Evolutionary conservation across 2,888 invertebrate species (phyloP), one percentile per base, ranked within the genome.

Genomic region (Stenoptilia bipunctidactyla): DNA sequence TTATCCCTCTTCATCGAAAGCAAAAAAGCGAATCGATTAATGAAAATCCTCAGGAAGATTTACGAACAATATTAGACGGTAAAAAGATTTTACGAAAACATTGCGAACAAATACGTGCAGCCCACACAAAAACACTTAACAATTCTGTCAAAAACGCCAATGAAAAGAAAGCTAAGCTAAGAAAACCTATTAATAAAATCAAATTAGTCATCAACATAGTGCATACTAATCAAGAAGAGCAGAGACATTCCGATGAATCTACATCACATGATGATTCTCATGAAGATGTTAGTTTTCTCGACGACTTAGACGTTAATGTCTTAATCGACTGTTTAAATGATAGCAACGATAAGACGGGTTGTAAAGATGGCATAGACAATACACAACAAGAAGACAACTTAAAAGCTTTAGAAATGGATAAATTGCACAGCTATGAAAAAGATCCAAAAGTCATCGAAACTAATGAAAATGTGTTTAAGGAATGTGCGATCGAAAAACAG

Each of bases 221-320:
- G 40, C 61, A 53, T 38, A 47, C 49, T 45, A 6, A 41, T 20
- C 27, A 14, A 15, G 13, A 40, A 20, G 8, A 20, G 10, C 30
- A 49, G 2, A 48, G 48, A 12, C 45, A 48, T 14, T 51, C 53
- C 15, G 51, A 50, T 27, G 44, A 45, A 43, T 45, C 45, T 37
- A 42, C 48, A 4, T 42, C 41, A 15, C 30, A 39, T 33, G 13
- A 43, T 14, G 40, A 46, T 15, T 37, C 43, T 13, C 53, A 57
- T 40, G 49, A 46, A 36, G 74, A 76, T 42, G 46, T 74, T 15
- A 68, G 66, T 49, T 76, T 76, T 46, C 56, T 76, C 9, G 75
- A 77, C 41, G 75, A 75, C 45, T 55, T 79, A 3, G 56, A 77
- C 49, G 52, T 72, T 15, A 77, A 77, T 47, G 74, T 70, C 55